phyloP scores from a whole-genome alignment of 2,113 vertebrate species.

The Callocephalon fimbriatum region DNA sequence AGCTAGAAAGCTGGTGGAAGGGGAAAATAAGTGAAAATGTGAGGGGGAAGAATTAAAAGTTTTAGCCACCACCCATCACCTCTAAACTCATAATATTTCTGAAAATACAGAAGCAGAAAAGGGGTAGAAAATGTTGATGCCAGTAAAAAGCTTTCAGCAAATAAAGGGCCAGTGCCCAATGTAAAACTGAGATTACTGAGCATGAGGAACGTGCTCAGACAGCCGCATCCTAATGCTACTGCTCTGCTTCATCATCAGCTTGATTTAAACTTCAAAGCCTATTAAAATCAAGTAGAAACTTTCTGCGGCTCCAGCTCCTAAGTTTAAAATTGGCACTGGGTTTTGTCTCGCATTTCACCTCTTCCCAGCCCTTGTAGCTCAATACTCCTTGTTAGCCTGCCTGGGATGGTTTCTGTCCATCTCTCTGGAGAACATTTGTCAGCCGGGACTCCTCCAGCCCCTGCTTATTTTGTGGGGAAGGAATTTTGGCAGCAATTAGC shows the following conservation, averaged over 20 bases:
- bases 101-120: constrained; percentile 7
- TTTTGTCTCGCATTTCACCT: constrained; percentile 13
- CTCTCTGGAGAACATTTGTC: constrained; percentile 74
- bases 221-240: background rate
- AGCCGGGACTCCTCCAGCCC: constrained; percentile 36
- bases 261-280: background rate
- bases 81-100: background rate
- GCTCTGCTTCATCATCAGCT: background rate
- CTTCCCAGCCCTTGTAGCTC: constrained; percentile 49
- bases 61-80: background rate
- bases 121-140: background rate
- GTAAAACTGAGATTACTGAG: background rate
- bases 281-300: background rate
- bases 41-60: background rate
- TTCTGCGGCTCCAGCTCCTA: background rate
- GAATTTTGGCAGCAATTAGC: constrained; percentile 67
- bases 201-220: background rate
- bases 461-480: constrained; percentile 27
- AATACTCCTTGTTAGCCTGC: constrained; percentile 56
- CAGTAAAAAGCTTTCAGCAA: background rate
- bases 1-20: background rate
- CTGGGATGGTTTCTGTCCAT: constrained; percentile 43
- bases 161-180: background rate
- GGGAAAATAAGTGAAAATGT: background rate
- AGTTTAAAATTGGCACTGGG: constrained; percentile 42